These are phyloP conservation scores for Ephestia elutella DNA, from an alignment of 1,140 invertebrate genomes.

Conservation along the genomic window DNA sequence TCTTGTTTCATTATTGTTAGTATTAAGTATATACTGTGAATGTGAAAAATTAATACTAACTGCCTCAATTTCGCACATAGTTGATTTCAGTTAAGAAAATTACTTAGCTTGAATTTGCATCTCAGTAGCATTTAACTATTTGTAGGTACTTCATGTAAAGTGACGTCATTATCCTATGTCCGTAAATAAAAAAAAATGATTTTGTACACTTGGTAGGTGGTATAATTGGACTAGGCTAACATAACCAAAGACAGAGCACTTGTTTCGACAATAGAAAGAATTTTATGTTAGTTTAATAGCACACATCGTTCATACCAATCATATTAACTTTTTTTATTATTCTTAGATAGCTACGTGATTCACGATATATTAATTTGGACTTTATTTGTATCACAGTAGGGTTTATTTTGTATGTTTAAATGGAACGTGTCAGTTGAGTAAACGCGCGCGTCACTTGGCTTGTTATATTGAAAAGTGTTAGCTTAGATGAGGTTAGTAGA, in stretches of 20 bases:
- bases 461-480: neutral
- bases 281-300: neutral
- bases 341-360: neutral
- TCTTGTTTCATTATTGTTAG: too few relatives aligned
- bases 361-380: neutral
- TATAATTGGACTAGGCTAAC: too few relatives aligned
- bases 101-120: too few relatives aligned
- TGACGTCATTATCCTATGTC: too few relatives aligned
- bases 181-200: too few relatives aligned
- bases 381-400: neutral
- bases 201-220: too few relatives aligned
- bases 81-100: too few relatives aligned
- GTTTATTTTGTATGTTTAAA: neutral
- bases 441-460: neutral
- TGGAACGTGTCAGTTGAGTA: neutral
- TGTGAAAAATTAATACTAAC: too few relatives aligned
- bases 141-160: too few relatives aligned
- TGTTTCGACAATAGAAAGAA: neutral
- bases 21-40: too few relatives aligned
- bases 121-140: too few relatives aligned
- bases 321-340: slow-evolving; percentile 2
- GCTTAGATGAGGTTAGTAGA: neutral
- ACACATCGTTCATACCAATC: neutral
- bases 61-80: too few relatives aligned
- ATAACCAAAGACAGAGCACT: neutral